Evolutionary conservation across 2,113 vertebrate species (phyloP).

Genomic region (Azemiops feae): DNA sequence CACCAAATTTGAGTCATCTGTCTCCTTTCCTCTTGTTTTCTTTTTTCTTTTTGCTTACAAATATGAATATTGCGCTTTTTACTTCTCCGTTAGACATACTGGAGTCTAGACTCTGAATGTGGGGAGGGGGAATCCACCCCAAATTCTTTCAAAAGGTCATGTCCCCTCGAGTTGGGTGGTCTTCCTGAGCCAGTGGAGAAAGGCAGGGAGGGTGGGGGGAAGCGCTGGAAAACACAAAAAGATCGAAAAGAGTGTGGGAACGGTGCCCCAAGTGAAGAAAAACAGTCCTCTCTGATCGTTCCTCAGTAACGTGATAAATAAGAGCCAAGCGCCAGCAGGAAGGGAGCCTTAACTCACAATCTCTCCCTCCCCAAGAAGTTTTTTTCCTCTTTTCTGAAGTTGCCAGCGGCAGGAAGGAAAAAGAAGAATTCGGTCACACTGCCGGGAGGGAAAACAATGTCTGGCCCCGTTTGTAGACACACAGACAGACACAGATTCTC

Average conservation of each 20-base stretch:
- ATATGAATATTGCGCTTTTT: background rate
- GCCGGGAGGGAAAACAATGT: accelerated
- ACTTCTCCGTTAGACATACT: background rate
- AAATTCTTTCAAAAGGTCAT: background rate
- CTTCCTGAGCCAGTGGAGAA: accelerated
- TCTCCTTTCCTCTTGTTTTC: background rate
- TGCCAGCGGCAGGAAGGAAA: slow-evolving; percentile 12
- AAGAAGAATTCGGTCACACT: background rate
- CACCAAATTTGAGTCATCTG: background rate
- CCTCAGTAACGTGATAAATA: background rate
- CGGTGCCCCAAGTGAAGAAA: background rate
- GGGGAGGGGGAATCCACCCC: background rate
- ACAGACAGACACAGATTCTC: background rate
- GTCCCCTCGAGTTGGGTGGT: background rate
- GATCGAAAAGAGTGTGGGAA: background rate
- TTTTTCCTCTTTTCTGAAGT: background rate
- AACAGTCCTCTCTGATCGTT: background rate
- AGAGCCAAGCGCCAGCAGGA: background rate
- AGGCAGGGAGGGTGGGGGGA: background rate
- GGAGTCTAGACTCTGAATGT: slow-evolving; percentile 3
- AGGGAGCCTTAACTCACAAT: background rate
- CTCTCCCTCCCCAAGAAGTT: background rate
- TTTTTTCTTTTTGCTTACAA: background rate
- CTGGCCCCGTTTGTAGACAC: background rate
- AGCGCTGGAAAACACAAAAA: background rate